Conservation (phyloP, 1,140 invertebrate genomes). For the Scaptomyza hsui region DNA sequence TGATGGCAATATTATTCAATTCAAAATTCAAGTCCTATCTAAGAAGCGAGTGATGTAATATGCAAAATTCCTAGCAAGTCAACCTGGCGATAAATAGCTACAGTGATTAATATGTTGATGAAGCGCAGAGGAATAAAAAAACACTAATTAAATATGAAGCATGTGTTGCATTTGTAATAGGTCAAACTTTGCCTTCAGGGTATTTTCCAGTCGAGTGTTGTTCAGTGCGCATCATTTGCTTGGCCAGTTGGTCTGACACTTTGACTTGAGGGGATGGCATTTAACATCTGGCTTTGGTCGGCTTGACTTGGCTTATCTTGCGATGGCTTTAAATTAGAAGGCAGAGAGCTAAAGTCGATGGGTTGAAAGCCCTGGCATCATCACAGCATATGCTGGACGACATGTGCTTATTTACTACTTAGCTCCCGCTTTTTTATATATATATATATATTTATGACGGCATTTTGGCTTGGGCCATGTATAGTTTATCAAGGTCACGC, state of each 20-base stretch:
- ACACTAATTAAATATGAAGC: no score
- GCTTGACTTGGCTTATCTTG: neutral
- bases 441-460: conserved; percentile 43
- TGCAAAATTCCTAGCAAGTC: no score
- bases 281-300: conserved; percentile 22
- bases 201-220: conserved; percentile 4
- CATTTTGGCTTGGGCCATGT: conserved; percentile 36
- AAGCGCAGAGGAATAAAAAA: no score
- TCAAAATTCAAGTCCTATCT: no score
- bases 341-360: conserved; percentile 9
- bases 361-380: conserved; percentile 10
- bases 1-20: no score
- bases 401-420: neutral
- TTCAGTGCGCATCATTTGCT: conserved; percentile 35
- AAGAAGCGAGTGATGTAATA: no score
- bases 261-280: conserved; percentile 26
- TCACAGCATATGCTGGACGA: conserved; percentile 23
- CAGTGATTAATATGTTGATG: no score
- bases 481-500: conserved; percentile 63
- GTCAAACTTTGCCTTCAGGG: neutral
- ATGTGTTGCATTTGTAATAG: no score
- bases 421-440: neutral
- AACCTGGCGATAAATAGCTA: no score
- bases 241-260: conserved; percentile 39
- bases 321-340: conserved; percentile 26